Conservation (phyloP, 1,140 invertebrate genomes). For the Drosophila rufa region DNA sequence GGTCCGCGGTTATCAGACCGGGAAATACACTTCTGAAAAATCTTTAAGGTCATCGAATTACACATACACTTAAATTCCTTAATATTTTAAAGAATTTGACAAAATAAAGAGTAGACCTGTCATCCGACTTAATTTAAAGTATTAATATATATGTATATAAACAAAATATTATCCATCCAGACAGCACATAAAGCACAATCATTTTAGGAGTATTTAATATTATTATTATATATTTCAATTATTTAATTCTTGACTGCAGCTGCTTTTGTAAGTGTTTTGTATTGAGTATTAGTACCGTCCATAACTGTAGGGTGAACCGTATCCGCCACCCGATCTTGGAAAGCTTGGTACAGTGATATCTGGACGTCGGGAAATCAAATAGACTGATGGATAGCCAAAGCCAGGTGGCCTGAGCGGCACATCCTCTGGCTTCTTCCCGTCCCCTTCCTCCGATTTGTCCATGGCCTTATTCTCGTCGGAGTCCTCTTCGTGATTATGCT, state of each 20-base stretch:
- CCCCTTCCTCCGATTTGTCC: conserved; percentile 6
- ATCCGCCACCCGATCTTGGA: conserved; percentile 35
- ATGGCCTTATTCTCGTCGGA: conserved; percentile 7
- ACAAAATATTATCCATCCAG: no score
- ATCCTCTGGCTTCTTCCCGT: conserved; percentile 22
- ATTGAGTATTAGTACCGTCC: conserved; percentile 32
- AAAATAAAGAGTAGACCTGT: no score
- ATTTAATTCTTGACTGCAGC: neutral
- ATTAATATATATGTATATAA: no score
- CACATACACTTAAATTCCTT: neutral
- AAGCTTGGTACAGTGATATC: conserved; percentile 20
- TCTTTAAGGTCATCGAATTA: conserved; percentile 14
- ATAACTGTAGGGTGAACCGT: conserved; percentile 56
- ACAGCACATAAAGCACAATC: neutral
- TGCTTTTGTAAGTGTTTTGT: neutral
- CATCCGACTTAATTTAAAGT: no score
- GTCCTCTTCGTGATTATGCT: conserved; percentile 11
- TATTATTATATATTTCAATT: conserved; percentile 8
- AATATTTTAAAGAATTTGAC: no score
- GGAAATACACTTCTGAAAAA: conserved; percentile 36
- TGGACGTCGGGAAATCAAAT: conserved; percentile 37
- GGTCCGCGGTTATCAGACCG: conserved; percentile 59
- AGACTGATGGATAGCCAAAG: conserved; percentile 53
- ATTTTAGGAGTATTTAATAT: conserved; percentile 1
- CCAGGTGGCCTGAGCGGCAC: conserved; percentile 26